Conservation (phyloP, 2,797 vertebrate genomes). For the Micropoecilia bifurca region DNA sequence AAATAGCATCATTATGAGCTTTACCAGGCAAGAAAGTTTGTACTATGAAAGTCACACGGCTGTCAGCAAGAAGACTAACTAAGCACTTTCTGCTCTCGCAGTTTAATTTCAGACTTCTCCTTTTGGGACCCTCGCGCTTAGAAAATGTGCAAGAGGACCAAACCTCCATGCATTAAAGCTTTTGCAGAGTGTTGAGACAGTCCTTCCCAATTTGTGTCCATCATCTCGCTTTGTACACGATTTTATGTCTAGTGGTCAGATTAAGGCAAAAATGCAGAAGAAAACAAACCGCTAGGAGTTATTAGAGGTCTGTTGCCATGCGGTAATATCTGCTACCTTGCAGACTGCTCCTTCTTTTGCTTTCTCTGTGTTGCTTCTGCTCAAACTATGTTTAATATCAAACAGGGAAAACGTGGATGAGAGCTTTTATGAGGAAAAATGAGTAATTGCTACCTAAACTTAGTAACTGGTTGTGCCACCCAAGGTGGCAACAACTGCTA, state of each 20-base stretch:
- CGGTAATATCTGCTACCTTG: not conserved
- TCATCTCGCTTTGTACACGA: not conserved
- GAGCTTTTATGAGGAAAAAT: not conserved
- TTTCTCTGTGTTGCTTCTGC: not conserved
- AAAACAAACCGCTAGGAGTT: not conserved
- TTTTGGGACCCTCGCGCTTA: not conserved
- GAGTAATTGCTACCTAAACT: not conserved
- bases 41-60: not conserved
- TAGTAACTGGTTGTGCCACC: not conserved
- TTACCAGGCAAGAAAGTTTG: constrained; percentile 4
- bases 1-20: not conserved
- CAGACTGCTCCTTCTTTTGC: not conserved
- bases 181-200: not conserved
- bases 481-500: not conserved
- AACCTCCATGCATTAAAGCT: not conserved
- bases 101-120: constrained; percentile 4
- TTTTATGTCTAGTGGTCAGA: not conserved
- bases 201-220: constrained; percentile 1
- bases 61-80: not conserved
- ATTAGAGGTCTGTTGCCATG: not conserved
- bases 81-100: constrained; percentile 1
- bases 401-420: not conserved
- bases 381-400: not conserved
- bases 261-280: not conserved
- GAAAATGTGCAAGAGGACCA: not conserved